These are phyloP conservation scores for Danaus plexippus DNA, from an alignment of 1,140 invertebrate genomes.

Conservation along the genomic window DNA sequence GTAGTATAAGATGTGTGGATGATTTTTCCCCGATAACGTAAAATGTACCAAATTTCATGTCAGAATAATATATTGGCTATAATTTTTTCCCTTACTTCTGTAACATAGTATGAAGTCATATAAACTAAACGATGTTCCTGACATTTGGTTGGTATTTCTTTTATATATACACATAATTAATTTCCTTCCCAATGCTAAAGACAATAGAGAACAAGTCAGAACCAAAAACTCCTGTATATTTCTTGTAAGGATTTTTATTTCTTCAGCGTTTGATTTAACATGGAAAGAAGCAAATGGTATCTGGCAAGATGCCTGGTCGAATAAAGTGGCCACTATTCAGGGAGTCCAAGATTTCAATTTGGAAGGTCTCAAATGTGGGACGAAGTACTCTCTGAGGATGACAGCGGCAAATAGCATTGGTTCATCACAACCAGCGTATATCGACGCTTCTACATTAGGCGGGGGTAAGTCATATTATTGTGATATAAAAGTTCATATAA, in stretches of 20 bases:
- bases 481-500: too few species aligned
- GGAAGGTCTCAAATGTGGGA: slow-evolving; percentile 84
- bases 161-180: too few species aligned
- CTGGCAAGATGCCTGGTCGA: slow-evolving; percentile 54
- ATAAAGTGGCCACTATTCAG: slow-evolving; percentile 41
- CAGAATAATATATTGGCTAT: too few species aligned
- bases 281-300: slow-evolving; percentile 56
- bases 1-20: slow-evolving; percentile 8
- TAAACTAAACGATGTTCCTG: too few species aligned
- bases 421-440: slow-evolving; percentile 45
- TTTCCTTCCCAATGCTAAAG: too few species aligned
- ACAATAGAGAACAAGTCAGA: too few species aligned
- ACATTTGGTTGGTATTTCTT: too few species aligned
- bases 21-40: too few species aligned
- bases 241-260: slow-evolving; percentile 1
- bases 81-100: too few species aligned
- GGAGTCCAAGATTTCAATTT: slow-evolving; percentile 74
- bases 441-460: slow-evolving; percentile 52
- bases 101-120: too few species aligned
- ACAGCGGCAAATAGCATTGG: slow-evolving; percentile 83
- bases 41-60: too few species aligned
- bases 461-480: slow-evolving; percentile 33
- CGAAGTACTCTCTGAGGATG: slow-evolving; percentile 80
- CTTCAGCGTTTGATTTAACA: slow-evolving; percentile 49
- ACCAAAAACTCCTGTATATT: neutral